These are phyloP conservation scores for Lepus oiostolus DNA, from an alignment of 2,797 vertebrate species.

Conservation along the genomic window DNA sequence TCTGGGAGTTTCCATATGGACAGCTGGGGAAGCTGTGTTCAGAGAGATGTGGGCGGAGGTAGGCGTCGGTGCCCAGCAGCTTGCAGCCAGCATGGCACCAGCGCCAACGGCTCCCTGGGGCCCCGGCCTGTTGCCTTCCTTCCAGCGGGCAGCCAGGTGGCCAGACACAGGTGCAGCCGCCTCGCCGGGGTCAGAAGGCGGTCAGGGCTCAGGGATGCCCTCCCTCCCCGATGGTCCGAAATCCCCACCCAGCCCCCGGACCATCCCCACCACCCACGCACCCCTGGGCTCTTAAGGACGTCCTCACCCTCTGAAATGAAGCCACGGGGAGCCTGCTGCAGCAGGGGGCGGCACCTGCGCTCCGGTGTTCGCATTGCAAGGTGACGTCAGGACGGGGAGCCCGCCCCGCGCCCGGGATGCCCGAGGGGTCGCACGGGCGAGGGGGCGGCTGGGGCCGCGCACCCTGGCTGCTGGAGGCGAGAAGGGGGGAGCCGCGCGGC, in stretches of 20 bases:
- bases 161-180: not conserved
- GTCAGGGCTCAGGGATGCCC: slow-evolving; percentile 17
- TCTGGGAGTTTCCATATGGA: not conserved
- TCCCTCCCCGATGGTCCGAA: not conserved
- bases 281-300: slow-evolving; percentile 56
- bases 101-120: not conserved
- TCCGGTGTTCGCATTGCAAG: not conserved
- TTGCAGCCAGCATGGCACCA: not conserved
- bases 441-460: not conserved
- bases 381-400: slow-evolving; percentile 35
- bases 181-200: not conserved
- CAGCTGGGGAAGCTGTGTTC: not conserved
- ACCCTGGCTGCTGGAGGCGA: not conserved
- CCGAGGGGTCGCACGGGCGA: not conserved
- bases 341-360: not conserved
- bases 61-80: not conserved
- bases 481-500: not conserved
- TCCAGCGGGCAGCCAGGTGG: not conserved
- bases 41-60: not conserved
- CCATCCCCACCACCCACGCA: not conserved
- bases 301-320: slow-evolving; percentile 25
- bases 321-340: not conserved
- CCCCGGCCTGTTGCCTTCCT: slow-evolving; percentile 46
- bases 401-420: not conserved
- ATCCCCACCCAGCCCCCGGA: not conserved